Base-by-base conservation (phyloP, 2,113 vertebrate genomes). In the Sphaerodactylus townsendi region DNA sequence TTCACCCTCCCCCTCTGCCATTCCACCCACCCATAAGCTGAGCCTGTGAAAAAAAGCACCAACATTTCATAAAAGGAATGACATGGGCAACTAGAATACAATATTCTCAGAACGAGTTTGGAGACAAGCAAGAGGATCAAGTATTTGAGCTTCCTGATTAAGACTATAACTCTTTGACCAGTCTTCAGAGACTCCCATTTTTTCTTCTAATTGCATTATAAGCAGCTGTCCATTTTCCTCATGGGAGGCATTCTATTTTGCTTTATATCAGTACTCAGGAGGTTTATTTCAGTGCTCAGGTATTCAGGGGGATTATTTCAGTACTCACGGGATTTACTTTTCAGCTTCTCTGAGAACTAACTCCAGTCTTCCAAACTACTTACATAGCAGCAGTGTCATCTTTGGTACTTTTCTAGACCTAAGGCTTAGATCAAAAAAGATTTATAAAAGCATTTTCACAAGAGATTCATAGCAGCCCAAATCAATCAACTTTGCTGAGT, bases 81-180 rank as follows among this genome's bases (percentile, higher is more conserved):
- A 83, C 88, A 92, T 91, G 87, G 90, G 89, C 94, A 95, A 91
- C 92, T 95, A 94, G 92, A 91, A 83, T 83, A 71, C n/a, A 2
- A 37, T 71, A 33, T 70, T 82, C 76, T 89, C 89, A 78, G 35
- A 44, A 82, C 82, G 8, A 17, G 87, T 90, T 92, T 82, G 69
- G 14, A 56, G 19, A 2, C 11, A n/a, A 82, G 82, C 10, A 53
- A 53, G 66, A 69, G 19, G 15, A 28, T 30, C 8, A 71, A 19
- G 14, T 35, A 37, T 10, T 48, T 44, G 23, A 17, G n/a, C n/a
- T 46, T 35, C 35, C 33, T 53, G 19, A 10, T 77, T 11, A 39
- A 7, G 6, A 25, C 56, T 64, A 30, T 48, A 66, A 46, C 30
- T 28, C 28, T 59, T 25, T 78, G 37, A 14, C 37, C 28, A 65